Evolutionary conservation across 2,797 vertebrate species (phyloP).

Genomic region (Varecia variegata): DNA sequence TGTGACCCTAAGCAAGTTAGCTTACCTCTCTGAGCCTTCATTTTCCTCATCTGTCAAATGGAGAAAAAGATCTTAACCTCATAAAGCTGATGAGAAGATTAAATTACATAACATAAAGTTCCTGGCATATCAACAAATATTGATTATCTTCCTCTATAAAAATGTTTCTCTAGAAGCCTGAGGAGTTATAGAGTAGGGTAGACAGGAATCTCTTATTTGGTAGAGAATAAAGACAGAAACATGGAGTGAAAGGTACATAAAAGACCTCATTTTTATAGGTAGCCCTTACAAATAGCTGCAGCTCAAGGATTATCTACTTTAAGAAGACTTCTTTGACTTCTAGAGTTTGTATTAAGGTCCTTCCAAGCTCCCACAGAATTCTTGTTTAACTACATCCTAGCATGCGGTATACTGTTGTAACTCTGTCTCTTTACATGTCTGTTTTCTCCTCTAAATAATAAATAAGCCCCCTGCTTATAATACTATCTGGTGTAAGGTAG

Average conservation of each 20-base stretch:
- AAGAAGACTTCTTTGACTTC: not conserved
- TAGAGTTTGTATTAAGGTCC: not conserved
- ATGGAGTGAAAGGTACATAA: not conserved
- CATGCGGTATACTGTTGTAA: not conserved
- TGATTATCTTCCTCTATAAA: constrained; percentile 37
- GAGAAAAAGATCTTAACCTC: constrained; percentile 31
- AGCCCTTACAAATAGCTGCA: not conserved
- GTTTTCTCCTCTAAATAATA: not conserved
- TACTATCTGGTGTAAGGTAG: not conserved
- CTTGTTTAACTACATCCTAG: not conserved
- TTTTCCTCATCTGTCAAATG: constrained; percentile 6
- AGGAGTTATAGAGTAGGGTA: not conserved
- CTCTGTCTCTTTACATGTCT: not conserved
- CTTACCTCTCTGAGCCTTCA: constrained; percentile 19
- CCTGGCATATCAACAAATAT: not conserved
- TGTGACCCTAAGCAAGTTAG: not conserved
- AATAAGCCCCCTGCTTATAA: not conserved
- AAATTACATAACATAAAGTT: constrained; percentile 11
- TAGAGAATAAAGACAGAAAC: constrained; percentile 21
- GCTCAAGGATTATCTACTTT: not conserved
- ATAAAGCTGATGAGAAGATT: constrained; percentile 3
- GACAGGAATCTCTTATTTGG: not conserved
- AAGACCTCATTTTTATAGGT: not conserved
- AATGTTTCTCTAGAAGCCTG: constrained; percentile 12
- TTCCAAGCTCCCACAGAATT: not conserved